phyloP scores from a whole-genome alignment of 2,113 vertebrate genomes.

The Potamarius usumacintae region DNA sequence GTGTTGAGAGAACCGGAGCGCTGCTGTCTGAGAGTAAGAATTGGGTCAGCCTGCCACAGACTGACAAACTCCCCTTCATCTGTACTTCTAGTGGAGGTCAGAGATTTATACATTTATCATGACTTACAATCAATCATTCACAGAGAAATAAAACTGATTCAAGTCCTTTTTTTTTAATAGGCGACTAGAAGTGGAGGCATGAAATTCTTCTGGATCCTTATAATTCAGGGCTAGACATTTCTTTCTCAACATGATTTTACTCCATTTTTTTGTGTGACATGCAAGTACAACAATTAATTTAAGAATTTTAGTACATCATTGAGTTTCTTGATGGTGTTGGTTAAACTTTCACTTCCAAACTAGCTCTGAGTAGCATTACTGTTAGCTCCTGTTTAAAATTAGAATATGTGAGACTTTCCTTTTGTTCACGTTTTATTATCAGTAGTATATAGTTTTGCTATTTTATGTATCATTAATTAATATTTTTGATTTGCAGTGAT shows the following conservation, averaged over 20 bases:
- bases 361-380: not conserved
- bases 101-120: not conserved
- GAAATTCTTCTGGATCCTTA: not conserved
- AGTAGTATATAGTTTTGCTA: not conserved
- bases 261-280: not conserved
- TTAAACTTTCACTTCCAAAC: not conserved
- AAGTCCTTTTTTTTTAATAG: not conserved
- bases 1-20: constrained; percentile 20
- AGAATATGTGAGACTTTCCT: not conserved
- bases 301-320: not conserved
- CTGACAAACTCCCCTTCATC: constrained; percentile 14
- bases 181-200: not conserved
- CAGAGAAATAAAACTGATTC: not conserved
- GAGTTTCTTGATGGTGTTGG: not conserved
- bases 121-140: too few species aligned
- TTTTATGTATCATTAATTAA: not conserved
- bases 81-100: not conserved
- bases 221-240: not conserved
- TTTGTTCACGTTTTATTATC: not conserved
- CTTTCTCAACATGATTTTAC: not conserved
- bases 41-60: constrained; percentile 33
- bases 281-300: not conserved
- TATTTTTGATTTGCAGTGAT: not conserved
- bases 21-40: not conserved
- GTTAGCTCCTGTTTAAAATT: not conserved